These are phyloP conservation scores for Dendropsophus ebraccatus DNA, from an alignment of 2,113 vertebrate genomes.

Conservation along the genomic window DNA sequence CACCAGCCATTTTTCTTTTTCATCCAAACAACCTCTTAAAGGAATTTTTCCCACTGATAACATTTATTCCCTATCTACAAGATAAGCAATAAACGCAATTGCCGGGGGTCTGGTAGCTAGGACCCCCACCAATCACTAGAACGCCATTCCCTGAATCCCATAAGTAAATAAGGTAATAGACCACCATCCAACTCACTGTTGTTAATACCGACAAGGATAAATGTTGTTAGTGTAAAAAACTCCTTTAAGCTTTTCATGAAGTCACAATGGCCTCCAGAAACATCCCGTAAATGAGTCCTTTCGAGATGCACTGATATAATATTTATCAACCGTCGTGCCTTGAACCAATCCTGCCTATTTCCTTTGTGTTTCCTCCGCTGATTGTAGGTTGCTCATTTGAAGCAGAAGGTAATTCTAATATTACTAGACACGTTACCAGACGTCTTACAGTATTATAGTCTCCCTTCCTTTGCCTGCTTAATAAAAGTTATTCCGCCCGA, in stretches of 20 bases:
- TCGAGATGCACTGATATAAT: not conserved
- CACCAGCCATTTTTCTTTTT: too few species aligned
- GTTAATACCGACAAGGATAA: too few species aligned
- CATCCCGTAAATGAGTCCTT: not conserved
- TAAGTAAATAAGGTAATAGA: too few species aligned
- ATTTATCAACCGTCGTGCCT: not conserved
- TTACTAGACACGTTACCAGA: not conserved
- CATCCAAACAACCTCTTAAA: too few species aligned
- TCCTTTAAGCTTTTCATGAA: not conserved
- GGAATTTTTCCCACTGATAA: too few species aligned
- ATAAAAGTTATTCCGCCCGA: not conserved
- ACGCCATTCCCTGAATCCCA: too few species aligned
- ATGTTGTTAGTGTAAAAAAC: not conserved
- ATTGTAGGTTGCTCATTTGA: not conserved
- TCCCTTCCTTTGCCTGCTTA: not conserved
- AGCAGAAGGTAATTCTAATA: constrained; percentile 5
- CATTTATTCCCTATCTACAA: too few species aligned
- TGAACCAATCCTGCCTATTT: not conserved
- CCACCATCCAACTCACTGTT: too few species aligned
- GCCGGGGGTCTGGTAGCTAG: too few species aligned
- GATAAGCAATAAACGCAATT: too few species aligned
- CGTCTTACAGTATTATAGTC: not conserved
- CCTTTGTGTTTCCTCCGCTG: not conserved
- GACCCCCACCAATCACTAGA: too few species aligned
- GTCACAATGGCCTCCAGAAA: not conserved